phyloP scores from a whole-genome alignment of 2,113 vertebrate species.

The Rhegmatorhina hoffmannsi region DNA sequence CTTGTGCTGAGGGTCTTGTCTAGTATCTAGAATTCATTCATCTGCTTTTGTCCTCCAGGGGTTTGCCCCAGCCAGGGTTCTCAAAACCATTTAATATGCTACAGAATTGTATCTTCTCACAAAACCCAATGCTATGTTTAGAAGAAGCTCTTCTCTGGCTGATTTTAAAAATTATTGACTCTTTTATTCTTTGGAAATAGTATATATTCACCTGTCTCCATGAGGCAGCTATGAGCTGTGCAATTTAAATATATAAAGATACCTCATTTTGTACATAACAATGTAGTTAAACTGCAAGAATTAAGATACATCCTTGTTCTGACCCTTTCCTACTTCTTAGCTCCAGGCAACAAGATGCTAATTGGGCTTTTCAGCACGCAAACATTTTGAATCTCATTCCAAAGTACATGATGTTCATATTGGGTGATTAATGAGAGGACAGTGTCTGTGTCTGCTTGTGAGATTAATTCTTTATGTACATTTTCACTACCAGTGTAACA shows the following conservation, averaged over 20 bases:
- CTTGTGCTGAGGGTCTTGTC: background rate
- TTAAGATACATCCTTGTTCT: background rate
- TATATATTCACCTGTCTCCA: background rate
- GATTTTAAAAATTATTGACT: background rate
- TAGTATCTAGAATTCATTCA: background rate
- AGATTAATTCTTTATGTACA: constrained; percentile 36
- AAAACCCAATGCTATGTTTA: background rate
- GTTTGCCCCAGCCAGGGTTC: background rate
- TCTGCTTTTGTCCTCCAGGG: background rate
- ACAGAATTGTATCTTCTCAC: background rate
- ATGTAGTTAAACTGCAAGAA: background rate
- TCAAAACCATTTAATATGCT: background rate
- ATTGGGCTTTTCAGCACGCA: constrained; percentile 25
- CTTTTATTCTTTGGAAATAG: background rate
- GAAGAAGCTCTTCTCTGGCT: background rate
- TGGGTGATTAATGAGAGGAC: constrained; percentile 38
- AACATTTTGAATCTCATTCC: constrained; percentile 41
- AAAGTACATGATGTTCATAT: background rate
- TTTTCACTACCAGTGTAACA: constrained; percentile 5
- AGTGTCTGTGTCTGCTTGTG: background rate
- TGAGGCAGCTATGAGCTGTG: background rate
- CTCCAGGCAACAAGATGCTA: constrained; percentile 32
- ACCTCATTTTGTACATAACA: background rate
- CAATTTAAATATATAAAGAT: background rate
- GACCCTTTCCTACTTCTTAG: background rate